These are phyloP conservation scores for Eublepharis macularius DNA, from an alignment of 2,113 vertebrate genomes.

Conservation along the genomic window DNA sequence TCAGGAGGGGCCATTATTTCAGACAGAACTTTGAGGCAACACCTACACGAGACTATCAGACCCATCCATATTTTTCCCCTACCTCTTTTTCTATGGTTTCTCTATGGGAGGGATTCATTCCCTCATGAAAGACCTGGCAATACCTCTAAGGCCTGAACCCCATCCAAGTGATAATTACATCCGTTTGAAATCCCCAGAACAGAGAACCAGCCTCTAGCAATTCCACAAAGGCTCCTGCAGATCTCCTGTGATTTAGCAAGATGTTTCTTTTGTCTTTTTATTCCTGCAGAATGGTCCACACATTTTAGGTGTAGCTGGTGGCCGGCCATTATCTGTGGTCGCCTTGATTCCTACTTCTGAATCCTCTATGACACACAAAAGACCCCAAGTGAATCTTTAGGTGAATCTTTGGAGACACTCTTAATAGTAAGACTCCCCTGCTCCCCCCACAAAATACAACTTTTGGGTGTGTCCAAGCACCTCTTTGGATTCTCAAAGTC, in stretches of 20 bases:
- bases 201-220: conserved; percentile 59
- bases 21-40: background rate
- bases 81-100: background rate
- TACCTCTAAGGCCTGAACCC: conserved; percentile 57
- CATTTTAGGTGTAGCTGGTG: background rate
- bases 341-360: background rate
- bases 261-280: conserved; percentile 53
- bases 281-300: conserved; percentile 5
- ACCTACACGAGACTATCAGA: conserved; percentile 39
- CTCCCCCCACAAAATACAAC: background rate
- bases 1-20: background rate
- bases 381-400: background rate
- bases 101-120: conserved; percentile 31
- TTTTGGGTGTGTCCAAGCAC: background rate
- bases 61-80: background rate
- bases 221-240: conserved; percentile 53
- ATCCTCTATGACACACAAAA: background rate
- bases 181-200: conserved; percentile 58
- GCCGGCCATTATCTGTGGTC: background rate
- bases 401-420: background rate
- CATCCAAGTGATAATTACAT: conserved; percentile 69
- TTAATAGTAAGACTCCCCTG: background rate
- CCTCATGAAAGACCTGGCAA: conserved; percentile 63
- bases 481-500: background rate
- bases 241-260: background rate